These are phyloP conservation scores for Pelecanoides urinatrix DNA, from an alignment of 2,113 vertebrate genomes.

Conservation along the genomic window DNA sequence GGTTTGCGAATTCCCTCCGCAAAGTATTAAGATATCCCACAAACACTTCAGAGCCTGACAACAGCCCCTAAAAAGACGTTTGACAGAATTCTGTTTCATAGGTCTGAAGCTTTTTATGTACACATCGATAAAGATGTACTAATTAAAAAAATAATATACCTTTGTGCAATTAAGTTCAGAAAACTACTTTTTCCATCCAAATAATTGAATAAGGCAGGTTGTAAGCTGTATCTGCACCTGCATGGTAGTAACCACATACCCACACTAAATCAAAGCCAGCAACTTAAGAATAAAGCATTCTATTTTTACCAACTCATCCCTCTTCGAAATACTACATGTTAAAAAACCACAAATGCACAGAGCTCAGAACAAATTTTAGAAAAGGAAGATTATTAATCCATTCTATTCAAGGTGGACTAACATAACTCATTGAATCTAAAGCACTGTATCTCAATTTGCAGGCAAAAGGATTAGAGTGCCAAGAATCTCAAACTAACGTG, in stretches of 20 bases:
- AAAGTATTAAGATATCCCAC: background rate
- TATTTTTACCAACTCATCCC: background rate
- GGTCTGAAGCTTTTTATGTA: background rate
- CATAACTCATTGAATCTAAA: accelerated
- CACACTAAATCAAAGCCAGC: background rate
- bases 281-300: background rate
- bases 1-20: background rate
- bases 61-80: background rate
- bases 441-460: background rate
- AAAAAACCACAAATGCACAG: background rate
- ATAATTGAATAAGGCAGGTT: background rate
- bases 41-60: background rate
- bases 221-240: background rate
- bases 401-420: background rate
- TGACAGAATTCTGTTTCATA: background rate
- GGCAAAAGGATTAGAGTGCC: accelerated
- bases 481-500: background rate
- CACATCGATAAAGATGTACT: background rate
- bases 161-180: background rate
- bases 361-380: background rate
- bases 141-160: background rate
- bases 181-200: background rate
- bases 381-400: background rate
- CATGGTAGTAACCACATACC: background rate
- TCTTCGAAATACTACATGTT: background rate